Evolutionary conservation across 2,888 invertebrate genomes (phyloP), one percentile per base, ranked within the genome.

Genomic region (Drosophila crucigera): DNA sequence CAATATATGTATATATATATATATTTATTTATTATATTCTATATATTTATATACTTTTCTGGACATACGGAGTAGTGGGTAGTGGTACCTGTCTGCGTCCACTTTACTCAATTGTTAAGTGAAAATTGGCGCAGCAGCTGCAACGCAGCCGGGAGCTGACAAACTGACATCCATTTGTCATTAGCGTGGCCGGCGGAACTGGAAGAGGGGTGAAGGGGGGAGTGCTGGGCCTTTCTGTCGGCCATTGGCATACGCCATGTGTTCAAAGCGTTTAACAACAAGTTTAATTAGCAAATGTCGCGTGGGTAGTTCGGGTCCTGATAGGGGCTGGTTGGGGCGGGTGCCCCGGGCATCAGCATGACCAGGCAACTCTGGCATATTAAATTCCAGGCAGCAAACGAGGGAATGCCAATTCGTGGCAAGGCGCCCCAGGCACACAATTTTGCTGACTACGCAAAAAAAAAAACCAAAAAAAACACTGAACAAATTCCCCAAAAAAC

Each of bases 121-220:
- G 73, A 65, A 69, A 71, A 80, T 65, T 77, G 75, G 64, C 54
- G 64, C 74, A 65, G 80, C 79, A 73, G 79, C 74, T 74, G 89
- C 85, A 77, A 72, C 64, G 59, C 67, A 64, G 61, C 55, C 68
- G 68, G 61, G 56, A 70, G 56, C 87, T 82, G 76, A 78, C 89
- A 82, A 77, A 82, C 80, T 84, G 89, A 80, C 80, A 84, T 68
- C 80, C 87, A 89, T 84, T 84, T 84, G 87, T 89, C 89, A 84
- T 86, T 89, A 80, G 61, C 75, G 33, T 19, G 28, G 19, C 37
- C 3, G 33, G 30, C 31, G 30, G 64, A 10, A 16, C 30, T 33
- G 25, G 19, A 39, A 4, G 22, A 4, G 22, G 0, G 35, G 16
- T 19, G 16, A 14, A 14, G 41, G 33, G 5, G 6, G 30, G 35